Evolutionary conservation across 2,113 vertebrate species (phyloP), one percentile per base, ranked within the genome.

Genomic region (Pachypanchax playfairii): DNA sequence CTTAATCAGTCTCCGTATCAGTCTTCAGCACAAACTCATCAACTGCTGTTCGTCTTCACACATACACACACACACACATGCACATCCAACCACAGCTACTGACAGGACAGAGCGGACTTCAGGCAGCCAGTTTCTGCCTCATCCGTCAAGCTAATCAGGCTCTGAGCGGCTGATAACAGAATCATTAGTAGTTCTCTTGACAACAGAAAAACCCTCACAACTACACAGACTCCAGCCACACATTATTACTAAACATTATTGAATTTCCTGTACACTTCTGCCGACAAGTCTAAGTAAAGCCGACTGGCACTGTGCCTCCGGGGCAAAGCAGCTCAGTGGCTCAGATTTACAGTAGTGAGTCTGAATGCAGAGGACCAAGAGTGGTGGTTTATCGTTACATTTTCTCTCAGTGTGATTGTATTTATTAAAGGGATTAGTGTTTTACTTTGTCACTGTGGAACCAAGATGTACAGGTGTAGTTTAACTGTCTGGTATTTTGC

Each of bases 131-230:
- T 52, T 63, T 38, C 79, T 56, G 62, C 64, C 57, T 58, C 56
- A 84, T 87, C 65, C 47, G 51, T 78, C 72, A 73, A 69, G 55
- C 67, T 85, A 78, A 87, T 80, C 85, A 84, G 75, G 58, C 83
- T 75, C 58, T 24, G 18, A 86, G 73, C 59, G 38, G 33, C 55
- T 82, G 65, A 87, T 85, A 87, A 79, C 79, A 66, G 51, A 66
- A 53, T 85, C 81, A 83, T 87, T 85, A 85, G 73, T 1, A 24
- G 42, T 48, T 70, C 39, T 48, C 57, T 72, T 43, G 2, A 72
- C 65, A 76, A 76, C 43, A 80, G 56, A 71, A 60, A 70, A 51
- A 41, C 14, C 48, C 24, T 38, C 65, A 52, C 38, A 75, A 73
- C 50, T 29, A 52, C 49, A 71, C 69, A 65, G 54, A 33, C 79